Percentiles rank a stretch among this genome's conserved stretches.
phyloP scores from a whole-genome alignment of 2,888 invertebrate species.

The Anorthoa munda region DNA sequence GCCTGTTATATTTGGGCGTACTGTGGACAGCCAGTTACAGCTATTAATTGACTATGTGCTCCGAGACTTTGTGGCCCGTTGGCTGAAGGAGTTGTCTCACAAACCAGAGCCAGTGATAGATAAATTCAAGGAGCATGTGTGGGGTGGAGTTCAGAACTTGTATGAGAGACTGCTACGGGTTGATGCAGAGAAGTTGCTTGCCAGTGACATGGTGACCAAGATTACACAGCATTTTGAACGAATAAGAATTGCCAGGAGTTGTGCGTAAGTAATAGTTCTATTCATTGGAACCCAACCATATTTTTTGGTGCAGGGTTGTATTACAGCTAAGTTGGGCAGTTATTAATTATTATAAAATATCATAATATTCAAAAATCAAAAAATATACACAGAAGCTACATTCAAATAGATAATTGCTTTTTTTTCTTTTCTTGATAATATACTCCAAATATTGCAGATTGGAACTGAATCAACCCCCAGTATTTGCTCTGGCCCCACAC shows the following conservation, averaged over 20 bases:
- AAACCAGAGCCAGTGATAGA: constrained; percentile 92
- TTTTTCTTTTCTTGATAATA: not conserved
- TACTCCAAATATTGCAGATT: constrained; percentile 81
- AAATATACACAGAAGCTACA: not conserved
- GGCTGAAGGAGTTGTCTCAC: constrained; percentile 94
- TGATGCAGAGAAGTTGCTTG: constrained; percentile 95
- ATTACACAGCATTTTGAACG: constrained; percentile 96
- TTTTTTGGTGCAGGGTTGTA: no score
- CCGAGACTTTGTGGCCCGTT: constrained; percentile 94
- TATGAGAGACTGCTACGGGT: constrained; percentile 94
- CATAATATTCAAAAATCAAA: not conserved
- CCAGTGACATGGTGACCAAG: constrained; percentile 95
- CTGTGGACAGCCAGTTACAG: constrained; percentile 96
- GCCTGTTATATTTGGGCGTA: constrained; percentile 95
- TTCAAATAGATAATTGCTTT: not conserved
- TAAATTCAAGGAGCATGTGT: constrained; percentile 94
- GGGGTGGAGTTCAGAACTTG: constrained; percentile 94
- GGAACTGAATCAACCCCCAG: constrained; percentile 92
- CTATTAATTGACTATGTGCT: constrained; percentile 95
- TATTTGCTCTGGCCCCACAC: constrained; percentile 94
- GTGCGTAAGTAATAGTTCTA: constrained; percentile 91
- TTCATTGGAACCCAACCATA: not conserved
- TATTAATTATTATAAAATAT: not conserved
- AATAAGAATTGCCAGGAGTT: constrained; percentile 94
- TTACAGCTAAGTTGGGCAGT: not conserved